These are phyloP conservation scores for Cepaea hortensis DNA, from an alignment of 2,888 invertebrate genomes.

Conservation along the genomic window DNA sequence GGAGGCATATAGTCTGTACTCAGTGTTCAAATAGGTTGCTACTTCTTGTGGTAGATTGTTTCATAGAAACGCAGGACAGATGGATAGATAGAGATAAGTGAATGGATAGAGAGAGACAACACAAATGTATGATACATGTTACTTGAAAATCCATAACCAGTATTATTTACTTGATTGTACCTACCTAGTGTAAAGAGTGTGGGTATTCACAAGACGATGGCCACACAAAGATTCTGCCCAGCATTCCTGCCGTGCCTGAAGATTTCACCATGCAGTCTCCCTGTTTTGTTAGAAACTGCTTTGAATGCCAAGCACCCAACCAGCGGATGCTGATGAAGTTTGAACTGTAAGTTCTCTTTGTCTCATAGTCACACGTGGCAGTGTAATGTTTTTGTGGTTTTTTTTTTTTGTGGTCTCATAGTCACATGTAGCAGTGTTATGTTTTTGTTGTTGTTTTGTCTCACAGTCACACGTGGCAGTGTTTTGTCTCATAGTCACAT, in stretches of 20 bases:
- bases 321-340: constrained; percentile 67
- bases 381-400: neutral
- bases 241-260: constrained; percentile 64
- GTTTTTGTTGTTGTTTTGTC: neutral
- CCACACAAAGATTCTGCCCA: constrained; percentile 64
- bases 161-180: constrained; percentile 18
- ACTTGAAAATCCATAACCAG: no score
- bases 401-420: neutral
- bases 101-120: no score
- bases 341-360: constrained; percentile 59
- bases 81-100: no score
- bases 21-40: no score
- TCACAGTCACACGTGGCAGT: no score
- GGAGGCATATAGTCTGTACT: no score
- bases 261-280: constrained; percentile 66
- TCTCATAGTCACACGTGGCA: neutral
- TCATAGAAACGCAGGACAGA: no score
- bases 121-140: no score
- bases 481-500: no score
- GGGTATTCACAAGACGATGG: constrained; percentile 58
- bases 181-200: constrained; percentile 58
- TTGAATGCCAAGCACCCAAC: constrained; percentile 63
- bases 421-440: neutral
- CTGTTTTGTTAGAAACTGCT: constrained; percentile 64
- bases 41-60: no score